A percentile compares a stretch with the other conserved stretches of the same genome.
Conservation (phyloP, 1,140 invertebrate genomes). For the Metopolophium dirhodum region DNA sequence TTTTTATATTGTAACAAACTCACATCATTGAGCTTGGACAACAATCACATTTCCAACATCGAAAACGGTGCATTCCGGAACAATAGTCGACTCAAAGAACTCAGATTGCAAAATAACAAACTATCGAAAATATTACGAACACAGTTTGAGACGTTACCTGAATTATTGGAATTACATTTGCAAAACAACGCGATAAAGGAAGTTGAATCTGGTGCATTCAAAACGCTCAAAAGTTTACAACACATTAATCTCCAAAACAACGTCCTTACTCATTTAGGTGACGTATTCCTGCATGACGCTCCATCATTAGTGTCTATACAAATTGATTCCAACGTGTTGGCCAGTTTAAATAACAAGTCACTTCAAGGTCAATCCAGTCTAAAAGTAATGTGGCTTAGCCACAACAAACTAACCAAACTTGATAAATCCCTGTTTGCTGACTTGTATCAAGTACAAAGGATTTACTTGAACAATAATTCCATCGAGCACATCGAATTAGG, state of each 20-base stretch:
- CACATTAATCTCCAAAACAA: slow-evolving; percentile 89
- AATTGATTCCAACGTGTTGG: slow-evolving; percentile 82
- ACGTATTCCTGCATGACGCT: slow-evolving; percentile 76
- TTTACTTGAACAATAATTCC: slow-evolving; percentile 84
- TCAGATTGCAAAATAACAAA: slow-evolving; percentile 86
- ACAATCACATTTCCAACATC: slow-evolving; percentile 84
- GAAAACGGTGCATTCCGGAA: slow-evolving; percentile 80
- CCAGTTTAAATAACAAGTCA: slow-evolving; percentile 77
- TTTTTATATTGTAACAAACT: slow-evolving; percentile 77
- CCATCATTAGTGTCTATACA: slow-evolving; percentile 84
- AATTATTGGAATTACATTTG: slow-evolving; percentile 82
- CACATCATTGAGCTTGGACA: slow-evolving; percentile 85
- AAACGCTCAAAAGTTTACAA: slow-evolving; percentile 81
- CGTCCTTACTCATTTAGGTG: slow-evolving; percentile 75
- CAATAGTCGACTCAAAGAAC: slow-evolving; percentile 76
- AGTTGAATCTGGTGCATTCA: slow-evolving; percentile 83
- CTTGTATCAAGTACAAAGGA: slow-evolving; percentile 74
- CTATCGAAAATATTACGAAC: slow-evolving; percentile 76
- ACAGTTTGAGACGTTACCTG: slow-evolving; percentile 80
- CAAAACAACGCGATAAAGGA: slow-evolving; percentile 84
- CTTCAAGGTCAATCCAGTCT: slow-evolving; percentile 79
- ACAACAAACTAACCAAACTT: slow-evolving; percentile 79
- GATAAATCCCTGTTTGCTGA: slow-evolving; percentile 77
- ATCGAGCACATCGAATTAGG: slow-evolving; percentile 80
- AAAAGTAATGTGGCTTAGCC: slow-evolving; percentile 84